A percentile compares a stretch with the other conserved stretches of the same genome.
Conservation (phyloP, 2,888 invertebrate species). For the Zygogramma bicolorata region DNA sequence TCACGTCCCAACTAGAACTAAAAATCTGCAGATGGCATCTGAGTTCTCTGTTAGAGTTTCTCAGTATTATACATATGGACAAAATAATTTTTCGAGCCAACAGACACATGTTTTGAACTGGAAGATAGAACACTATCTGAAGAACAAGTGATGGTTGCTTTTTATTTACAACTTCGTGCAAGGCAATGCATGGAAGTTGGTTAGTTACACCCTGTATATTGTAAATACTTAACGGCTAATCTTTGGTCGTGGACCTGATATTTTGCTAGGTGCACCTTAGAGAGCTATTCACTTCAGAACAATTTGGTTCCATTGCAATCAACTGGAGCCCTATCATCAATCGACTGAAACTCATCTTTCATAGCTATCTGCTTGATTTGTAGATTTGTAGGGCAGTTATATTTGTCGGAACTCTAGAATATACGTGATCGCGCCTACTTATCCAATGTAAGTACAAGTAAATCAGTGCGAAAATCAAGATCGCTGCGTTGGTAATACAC, state of each 20-base stretch:
- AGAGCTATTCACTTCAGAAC: background rate
- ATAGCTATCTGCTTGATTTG: constrained; percentile 25
- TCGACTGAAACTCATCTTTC: too few relatives aligned
- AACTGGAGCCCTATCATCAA: too few relatives aligned
- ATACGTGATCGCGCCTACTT: constrained; percentile 54
- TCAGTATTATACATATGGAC: too few relatives aligned
- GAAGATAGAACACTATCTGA: too few relatives aligned
- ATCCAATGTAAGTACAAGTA: constrained; percentile 68
- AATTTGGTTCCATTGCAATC: background rate
- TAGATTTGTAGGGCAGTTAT: constrained; percentile 20
- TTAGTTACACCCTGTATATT: background rate
- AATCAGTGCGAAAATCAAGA: constrained; percentile 63
- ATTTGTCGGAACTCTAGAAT: constrained; percentile 43
- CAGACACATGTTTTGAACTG: too few relatives aligned
- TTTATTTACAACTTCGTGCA: too few relatives aligned
- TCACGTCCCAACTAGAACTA: too few relatives aligned
- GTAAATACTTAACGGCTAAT: constrained; percentile 7
- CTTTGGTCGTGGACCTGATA: constrained; percentile 13
- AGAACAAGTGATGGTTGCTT: too few relatives aligned
- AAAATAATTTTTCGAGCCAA: too few relatives aligned
- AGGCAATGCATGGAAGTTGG: too few relatives aligned
- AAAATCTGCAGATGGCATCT: too few relatives aligned
- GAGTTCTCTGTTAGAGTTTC: too few relatives aligned
- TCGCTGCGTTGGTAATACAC: constrained; percentile 61
- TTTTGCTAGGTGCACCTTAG: background rate